A percentile compares a stretch with the other conserved stretches of the same genome.
Conservation (phyloP, 1,140 invertebrate species). For the Pogonomyrmex barbatus region DNA sequence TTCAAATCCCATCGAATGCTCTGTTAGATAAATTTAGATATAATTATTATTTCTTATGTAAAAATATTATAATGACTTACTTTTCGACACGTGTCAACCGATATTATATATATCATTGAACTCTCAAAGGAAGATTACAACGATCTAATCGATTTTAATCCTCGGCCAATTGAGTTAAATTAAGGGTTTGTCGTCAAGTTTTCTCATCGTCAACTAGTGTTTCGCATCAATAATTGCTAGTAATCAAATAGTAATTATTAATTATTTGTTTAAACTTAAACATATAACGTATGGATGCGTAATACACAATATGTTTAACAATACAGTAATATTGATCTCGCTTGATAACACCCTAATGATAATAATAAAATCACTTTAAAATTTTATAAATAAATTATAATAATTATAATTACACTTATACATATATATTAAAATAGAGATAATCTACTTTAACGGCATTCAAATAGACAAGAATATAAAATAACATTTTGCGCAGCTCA, state of each 20-base stretch:
- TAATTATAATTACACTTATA: too few species aligned
- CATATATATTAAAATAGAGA: neutral
- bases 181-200: neutral
- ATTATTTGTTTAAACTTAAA: neutral
- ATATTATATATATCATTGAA: neutral
- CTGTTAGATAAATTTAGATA: neutral
- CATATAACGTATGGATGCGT: neutral
- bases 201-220: neutral
- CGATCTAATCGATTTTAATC: neutral
- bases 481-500: neutral
- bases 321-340: neutral
- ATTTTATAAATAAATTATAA: neutral
- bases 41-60: neutral
- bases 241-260: neutral
- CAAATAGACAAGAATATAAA: neutral
- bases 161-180: neutral
- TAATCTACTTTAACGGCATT: neutral
- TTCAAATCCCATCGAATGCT: neutral
- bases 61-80: conserved; percentile 16
- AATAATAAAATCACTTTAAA: neutral
- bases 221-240: neutral
- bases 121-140: conserved; percentile 10
- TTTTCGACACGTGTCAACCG: neutral
- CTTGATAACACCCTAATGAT: neutral
- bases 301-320: neutral